A percentile compares a stretch with the other conserved stretches of the same genome.
phyloP scores from a whole-genome alignment of 2,888 invertebrate genomes.

The Tinea trinotella region DNA sequence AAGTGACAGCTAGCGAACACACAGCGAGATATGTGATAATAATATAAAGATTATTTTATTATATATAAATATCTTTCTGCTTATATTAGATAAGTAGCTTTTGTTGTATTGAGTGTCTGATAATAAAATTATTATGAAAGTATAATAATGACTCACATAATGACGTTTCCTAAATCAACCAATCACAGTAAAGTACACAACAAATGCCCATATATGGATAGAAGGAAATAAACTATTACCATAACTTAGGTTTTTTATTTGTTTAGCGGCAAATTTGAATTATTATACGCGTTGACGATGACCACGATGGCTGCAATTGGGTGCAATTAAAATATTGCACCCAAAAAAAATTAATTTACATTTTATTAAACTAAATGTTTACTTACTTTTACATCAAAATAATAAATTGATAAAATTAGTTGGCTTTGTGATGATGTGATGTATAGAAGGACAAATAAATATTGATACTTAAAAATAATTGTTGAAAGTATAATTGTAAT shows the following conservation, averaged over 20 bases:
- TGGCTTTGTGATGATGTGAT: too few species aligned
- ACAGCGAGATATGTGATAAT: background rate
- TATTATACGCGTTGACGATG: too few species aligned
- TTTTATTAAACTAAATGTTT: too few species aligned
- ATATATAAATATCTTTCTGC: background rate
- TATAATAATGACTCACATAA: slow-evolving; percentile 55
- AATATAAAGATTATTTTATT: slow-evolving; percentile 17
- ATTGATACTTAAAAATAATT: background rate
- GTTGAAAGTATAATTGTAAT: too few species aligned
- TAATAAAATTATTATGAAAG: slow-evolving; percentile 24
- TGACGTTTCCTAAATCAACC: slow-evolving; percentile 47
- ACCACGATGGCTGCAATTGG: too few species aligned
- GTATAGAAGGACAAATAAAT: background rate
- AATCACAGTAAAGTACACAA: slow-evolving; percentile 69
- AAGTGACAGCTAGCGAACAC: background rate
- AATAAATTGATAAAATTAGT: too few species aligned
- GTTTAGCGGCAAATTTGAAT: too few species aligned
- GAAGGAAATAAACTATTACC: slow-evolving; percentile 38
- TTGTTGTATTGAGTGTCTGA: background rate
- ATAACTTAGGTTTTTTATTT: background rate
- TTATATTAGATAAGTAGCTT: background rate
- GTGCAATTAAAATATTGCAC: too few species aligned
- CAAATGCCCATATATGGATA: slow-evolving; percentile 77
- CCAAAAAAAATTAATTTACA: too few species aligned
- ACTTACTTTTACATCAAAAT: too few species aligned